phyloP scores from a whole-genome alignment of 53 echinoderm and acorn worm species.

The Patiria pectinifera region DNA sequence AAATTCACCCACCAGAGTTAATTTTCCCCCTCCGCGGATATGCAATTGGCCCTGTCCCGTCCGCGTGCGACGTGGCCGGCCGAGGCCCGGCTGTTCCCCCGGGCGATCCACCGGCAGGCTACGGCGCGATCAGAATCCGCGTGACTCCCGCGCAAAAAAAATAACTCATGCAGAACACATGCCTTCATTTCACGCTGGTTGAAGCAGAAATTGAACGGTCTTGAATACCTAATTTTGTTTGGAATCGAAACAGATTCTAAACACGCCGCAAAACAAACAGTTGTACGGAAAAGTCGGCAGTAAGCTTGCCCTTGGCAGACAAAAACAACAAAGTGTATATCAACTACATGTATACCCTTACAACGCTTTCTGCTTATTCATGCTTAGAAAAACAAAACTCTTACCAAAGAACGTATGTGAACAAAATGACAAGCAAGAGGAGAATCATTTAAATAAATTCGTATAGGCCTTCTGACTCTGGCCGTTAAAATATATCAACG shows the following conservation, averaged over 20 bases:
- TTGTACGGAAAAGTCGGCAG: background rate
- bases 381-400: too few relatives aligned
- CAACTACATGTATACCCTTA: too few relatives aligned
- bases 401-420: too few relatives aligned
- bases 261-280: background rate
- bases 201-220: conserved; percentile 17
- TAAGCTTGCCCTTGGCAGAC: background rate
- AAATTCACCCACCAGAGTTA: conserved; percentile 27
- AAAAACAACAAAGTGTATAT: too few relatives aligned
- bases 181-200: conserved; percentile 28
- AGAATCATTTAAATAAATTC: too few relatives aligned
- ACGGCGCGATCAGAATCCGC: background rate
- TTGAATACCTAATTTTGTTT: conserved; percentile 9
- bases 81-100: background rate
- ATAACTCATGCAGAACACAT: conserved; percentile 36
- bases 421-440: too few relatives aligned
- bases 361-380: too few relatives aligned
- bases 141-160: conserved; percentile 9
- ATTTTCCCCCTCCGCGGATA: conserved; percentile 7
- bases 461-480: too few relatives aligned
- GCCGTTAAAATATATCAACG: too few relatives aligned
- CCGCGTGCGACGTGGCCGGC: background rate
- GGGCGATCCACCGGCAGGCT: conserved; percentile 1
- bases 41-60: conserved; percentile 16
- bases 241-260: background rate